Evolutionary conservation across 2,797 vertebrate genomes (phyloP).

Genomic region (Pogonophryne albipinna): DNA sequence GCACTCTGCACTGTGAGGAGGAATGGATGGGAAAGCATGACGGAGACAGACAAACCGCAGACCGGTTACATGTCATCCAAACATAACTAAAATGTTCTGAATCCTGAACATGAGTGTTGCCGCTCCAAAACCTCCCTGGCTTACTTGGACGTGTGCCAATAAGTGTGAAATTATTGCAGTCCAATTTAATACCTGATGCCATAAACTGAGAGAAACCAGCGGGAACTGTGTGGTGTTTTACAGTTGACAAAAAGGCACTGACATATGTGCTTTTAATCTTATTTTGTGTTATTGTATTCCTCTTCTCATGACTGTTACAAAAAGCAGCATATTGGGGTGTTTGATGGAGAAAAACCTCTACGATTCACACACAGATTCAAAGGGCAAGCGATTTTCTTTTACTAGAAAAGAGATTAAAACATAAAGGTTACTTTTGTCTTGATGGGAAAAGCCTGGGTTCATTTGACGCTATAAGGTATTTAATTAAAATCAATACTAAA

Average conservation of each 20-base stretch:
- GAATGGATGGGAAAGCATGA: constrained; percentile 35
- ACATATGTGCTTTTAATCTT: neutral
- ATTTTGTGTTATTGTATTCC: neutral
- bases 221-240: constrained; percentile 3
- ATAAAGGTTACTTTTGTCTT: no score
- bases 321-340: neutral
- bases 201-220: constrained; percentile 6
- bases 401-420: neutral
- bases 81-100: constrained; percentile 36
- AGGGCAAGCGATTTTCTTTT: neutral
- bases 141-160: constrained; percentile 16
- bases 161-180: constrained; percentile 25
- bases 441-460: neutral
- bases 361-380: neutral
- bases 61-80: constrained; percentile 24
- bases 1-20: constrained; percentile 5
- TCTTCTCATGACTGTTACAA: neutral
- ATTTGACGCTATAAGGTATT: neutral
- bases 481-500: neutral
- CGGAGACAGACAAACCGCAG: constrained; percentile 24
- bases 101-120: neutral
- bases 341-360: neutral
- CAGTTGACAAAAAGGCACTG: neutral
- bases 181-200: constrained; percentile 20
- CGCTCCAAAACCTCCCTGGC: neutral